phyloP scores from a whole-genome alignment of 2,113 vertebrate genomes.

The Delphinapterus leucas region DNA sequence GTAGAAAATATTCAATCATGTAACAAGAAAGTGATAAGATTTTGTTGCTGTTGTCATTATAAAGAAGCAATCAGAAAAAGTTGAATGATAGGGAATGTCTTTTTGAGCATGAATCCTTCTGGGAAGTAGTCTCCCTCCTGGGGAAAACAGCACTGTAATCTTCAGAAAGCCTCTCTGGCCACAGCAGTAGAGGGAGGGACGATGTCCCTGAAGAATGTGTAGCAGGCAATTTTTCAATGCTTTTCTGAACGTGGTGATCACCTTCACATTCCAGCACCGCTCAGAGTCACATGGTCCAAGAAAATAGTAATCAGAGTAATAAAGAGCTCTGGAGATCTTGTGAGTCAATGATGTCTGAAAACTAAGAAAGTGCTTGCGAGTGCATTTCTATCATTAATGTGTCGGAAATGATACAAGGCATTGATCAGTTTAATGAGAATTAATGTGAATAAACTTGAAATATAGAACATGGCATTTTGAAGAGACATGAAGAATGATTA shows the following conservation, averaged over 20 bases:
- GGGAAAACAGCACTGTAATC: neutral
- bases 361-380: neutral
- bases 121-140: neutral
- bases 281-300: neutral
- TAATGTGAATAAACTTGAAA: neutral
- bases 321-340: neutral
- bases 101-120: neutral
- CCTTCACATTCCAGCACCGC: neutral
- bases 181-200: neutral
- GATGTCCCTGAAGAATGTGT: accelerated
- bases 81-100: neutral
- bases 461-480: neutral
- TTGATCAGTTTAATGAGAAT: neutral
- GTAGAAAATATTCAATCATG: neutral
- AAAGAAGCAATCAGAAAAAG: neutral
- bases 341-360: neutral
- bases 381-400: neutral
- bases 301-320: neutral
- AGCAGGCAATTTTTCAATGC: neutral
- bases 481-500: neutral
- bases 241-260: neutral
- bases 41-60: neutral
- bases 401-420: neutral
- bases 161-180: neutral
- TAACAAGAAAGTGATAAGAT: neutral